These are phyloP conservation scores for Xiphorhynchus erythropygius DNA, from an alignment of 2,797 vertebrate genomes.

Conservation along the genomic window DNA sequence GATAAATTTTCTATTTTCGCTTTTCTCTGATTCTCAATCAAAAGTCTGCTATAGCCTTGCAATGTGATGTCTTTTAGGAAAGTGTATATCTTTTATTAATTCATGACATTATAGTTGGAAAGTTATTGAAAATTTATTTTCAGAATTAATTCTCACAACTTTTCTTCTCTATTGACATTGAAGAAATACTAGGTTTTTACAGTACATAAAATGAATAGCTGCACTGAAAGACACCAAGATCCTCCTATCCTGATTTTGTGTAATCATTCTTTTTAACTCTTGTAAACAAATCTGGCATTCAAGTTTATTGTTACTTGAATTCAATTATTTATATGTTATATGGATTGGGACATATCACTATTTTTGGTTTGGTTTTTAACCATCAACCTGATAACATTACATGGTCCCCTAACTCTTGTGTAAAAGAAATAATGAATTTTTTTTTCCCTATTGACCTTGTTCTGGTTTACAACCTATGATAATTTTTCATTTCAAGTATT, in stretches of 20 bases:
- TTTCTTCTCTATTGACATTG: neutral
- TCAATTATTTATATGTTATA: neutral
- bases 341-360: neutral
- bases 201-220: neutral
- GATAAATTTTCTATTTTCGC: neutral
- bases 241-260: neutral
- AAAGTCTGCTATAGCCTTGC: neutral
- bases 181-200: neutral
- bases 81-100: neutral
- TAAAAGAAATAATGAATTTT: neutral
- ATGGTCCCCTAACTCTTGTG: neutral
- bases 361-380: neutral
- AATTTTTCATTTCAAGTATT: neutral
- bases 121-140: neutral
- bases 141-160: neutral
- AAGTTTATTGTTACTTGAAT: neutral
- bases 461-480: neutral
- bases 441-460: neutral
- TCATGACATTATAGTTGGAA: neutral
- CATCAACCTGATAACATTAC: neutral
- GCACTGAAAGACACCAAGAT: neutral
- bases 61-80: neutral
- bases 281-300: neutral
- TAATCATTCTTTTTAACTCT: neutral
- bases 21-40: neutral